These are phyloP conservation scores for Eurosta solidaginis DNA, from an alignment of 1,140 invertebrate genomes.

Conservation along the genomic window DNA sequence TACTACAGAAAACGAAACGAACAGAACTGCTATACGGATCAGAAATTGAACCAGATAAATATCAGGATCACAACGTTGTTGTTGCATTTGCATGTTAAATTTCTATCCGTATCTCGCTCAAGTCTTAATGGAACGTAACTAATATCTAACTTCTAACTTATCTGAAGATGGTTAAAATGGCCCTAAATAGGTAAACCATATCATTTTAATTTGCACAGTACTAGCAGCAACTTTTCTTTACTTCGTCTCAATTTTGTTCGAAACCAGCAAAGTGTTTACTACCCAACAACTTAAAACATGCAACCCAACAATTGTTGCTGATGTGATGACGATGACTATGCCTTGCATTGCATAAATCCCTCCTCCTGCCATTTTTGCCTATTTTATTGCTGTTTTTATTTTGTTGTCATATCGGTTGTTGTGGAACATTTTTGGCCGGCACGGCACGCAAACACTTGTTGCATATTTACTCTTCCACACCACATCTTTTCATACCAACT, in stretches of 20 bases:
- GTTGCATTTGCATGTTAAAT: no score
- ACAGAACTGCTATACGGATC: no score
- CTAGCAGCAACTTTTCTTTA: background rate
- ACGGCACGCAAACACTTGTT: constrained; percentile 27
- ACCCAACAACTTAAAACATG: background rate
- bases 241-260: background rate
- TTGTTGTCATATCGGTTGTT: constrained; percentile 15
- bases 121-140: no score
- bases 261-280: background rate
- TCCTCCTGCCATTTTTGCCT: background rate
- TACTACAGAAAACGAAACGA: no score
- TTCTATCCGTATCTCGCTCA: no score
- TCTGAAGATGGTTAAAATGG: no score
- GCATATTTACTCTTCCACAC: background rate
- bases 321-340: background rate
- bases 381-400: constrained; percentile 4
- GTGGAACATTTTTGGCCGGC: constrained; percentile 13
- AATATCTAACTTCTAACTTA: no score
- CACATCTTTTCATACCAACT: background rate
- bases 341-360: background rate
- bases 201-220: background rate
- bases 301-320: constrained; percentile 23
- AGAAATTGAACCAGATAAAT: no score
- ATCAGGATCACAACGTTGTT: no score
- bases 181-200: no score